A percentile compares a stretch with the other conserved stretches of the same genome.
Evolutionary conservation across 2,113 vertebrate genomes (phyloP).

Genomic region (Heteronetta atricapilla): DNA sequence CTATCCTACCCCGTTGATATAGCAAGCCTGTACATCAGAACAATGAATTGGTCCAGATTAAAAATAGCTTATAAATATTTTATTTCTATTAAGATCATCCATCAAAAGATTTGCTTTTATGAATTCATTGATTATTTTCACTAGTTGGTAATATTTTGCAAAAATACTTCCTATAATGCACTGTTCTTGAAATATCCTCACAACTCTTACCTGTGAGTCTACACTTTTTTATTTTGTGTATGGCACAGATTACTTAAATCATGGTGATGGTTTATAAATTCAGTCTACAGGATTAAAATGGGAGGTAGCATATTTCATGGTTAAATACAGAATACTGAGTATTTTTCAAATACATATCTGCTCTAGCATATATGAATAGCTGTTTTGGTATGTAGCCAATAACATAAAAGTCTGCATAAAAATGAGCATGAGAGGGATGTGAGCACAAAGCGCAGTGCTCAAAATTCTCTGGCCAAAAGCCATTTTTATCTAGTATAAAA

Average conservation of each 20-base stretch:
- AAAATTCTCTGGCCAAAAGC: neutral
- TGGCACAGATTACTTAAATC: neutral
- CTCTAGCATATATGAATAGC: neutral
- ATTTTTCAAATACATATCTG: neutral
- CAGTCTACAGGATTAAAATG: neutral
- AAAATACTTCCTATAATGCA: neutral
- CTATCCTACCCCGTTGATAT: neutral
- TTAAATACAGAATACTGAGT: neutral
- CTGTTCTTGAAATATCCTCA: neutral
- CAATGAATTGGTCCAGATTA: neutral
- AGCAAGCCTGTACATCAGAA: slow-evolving; percentile 25
- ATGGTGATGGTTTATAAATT: neutral
- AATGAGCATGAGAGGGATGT: neutral
- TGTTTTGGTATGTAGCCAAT: neutral
- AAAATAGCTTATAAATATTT: slow-evolving; percentile 22
- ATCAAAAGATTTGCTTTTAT: neutral
- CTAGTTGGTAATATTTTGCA: neutral
- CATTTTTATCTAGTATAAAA: neutral
- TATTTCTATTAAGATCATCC: neutral
- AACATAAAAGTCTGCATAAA: neutral
- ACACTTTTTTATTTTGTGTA: neutral
- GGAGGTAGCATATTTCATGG: neutral
- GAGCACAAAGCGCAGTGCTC: neutral
- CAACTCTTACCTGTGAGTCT: neutral
- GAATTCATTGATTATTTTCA: neutral